phyloP scores from a whole-genome alignment of 2,113 vertebrate species.

The Neogobius melanostomus region DNA sequence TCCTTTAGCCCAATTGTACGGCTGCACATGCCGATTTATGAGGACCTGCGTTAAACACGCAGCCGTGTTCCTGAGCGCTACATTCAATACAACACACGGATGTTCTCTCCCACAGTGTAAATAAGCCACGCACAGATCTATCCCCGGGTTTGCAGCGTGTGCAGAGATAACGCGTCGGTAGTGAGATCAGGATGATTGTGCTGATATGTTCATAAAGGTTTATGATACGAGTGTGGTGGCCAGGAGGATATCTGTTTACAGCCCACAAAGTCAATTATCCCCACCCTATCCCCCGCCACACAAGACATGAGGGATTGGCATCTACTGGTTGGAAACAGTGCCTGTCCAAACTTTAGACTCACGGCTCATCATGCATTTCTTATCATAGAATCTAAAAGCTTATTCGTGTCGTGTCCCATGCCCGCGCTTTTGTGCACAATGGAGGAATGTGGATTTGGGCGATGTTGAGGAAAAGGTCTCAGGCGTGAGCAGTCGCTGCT shows the following conservation, averaged over 20 bases:
- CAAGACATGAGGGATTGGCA: background rate
- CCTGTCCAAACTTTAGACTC: background rate
- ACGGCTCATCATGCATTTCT: background rate
- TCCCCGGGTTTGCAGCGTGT: background rate
- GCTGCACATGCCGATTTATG: constrained; percentile 13
- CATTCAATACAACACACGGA: background rate
- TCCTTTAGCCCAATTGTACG: constrained; percentile 48
- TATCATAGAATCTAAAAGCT: background rate
- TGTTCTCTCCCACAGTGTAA: background rate
- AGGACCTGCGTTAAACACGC: constrained; percentile 3
- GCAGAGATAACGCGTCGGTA: background rate
- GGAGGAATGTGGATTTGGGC: too few species aligned
- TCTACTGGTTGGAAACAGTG: background rate
- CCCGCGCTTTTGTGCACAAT: background rate
- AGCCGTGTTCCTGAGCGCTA: background rate
- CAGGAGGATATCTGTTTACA: background rate
- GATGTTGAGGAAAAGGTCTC: too few species aligned
- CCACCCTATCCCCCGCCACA: background rate
- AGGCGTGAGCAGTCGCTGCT: too few species aligned
- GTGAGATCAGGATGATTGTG: background rate
- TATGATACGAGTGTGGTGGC: background rate
- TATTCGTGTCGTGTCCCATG: background rate
- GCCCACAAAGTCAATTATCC: background rate
- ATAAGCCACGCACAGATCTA: background rate
- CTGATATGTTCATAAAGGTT: background rate